phyloP scores from a whole-genome alignment of 2,797 vertebrate genomes.

The Pantherophis alleghaniensis region DNA sequence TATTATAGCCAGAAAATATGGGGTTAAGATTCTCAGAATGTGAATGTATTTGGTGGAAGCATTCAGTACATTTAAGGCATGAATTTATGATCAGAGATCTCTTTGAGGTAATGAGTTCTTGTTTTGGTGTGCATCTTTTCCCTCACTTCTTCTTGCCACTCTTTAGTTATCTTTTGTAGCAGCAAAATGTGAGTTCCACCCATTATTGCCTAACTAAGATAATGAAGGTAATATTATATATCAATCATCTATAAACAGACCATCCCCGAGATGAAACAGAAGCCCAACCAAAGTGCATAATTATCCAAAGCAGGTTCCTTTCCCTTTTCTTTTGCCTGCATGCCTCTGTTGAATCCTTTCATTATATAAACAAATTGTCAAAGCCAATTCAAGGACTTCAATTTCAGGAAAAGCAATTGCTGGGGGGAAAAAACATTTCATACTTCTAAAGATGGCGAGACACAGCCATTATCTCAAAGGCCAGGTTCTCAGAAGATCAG shows the following conservation, averaged over 20 bases:
- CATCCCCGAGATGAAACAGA: neutral
- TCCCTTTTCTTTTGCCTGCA: neutral
- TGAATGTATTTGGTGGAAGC: neutral
- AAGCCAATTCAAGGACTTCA: neutral
- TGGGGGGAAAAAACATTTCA: neutral
- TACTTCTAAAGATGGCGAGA: neutral
- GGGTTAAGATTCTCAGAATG: neutral
- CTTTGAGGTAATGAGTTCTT: neutral
- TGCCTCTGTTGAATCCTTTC: neutral
- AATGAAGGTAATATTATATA: slow-evolving; percentile 35
- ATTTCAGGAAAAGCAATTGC: neutral
- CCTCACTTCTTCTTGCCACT: neutral
- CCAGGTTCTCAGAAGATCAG: neutral
- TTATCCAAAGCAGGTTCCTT: neutral
- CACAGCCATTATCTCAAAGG: neutral
- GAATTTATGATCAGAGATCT: neutral
- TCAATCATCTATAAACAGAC: neutral
- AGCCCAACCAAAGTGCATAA: neutral
- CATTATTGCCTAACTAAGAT: slow-evolving; percentile 36
- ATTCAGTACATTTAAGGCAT: neutral
- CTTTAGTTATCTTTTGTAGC: neutral
- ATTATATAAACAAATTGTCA: neutral
- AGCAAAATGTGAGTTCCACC: neutral
- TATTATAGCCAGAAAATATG: neutral
- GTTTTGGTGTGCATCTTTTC: neutral